Evolutionary conservation across 2,797 vertebrate species (phyloP).

Genomic region (Onychomys arenicola): DNA sequence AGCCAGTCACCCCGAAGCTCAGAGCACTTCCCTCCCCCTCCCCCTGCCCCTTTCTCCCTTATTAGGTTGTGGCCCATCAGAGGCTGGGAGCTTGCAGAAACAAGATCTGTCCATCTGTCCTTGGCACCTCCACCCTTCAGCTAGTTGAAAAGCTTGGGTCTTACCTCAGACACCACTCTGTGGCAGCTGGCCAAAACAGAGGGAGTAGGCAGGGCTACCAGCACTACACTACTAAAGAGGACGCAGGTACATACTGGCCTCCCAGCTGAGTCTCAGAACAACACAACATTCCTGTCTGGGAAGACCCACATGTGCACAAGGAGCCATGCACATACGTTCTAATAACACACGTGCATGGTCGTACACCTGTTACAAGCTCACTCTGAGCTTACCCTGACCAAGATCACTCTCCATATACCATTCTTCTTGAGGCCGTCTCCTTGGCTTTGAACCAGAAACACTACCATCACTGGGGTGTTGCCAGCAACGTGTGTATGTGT

Average conservation of each 20-base stretch:
- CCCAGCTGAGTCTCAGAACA: neutral
- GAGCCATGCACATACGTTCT: neutral
- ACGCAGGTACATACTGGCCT: neutral
- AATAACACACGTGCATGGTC: neutral
- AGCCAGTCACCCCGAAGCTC: neutral
- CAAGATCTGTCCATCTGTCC: neutral
- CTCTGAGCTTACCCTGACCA: neutral
- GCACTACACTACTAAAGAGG: neutral
- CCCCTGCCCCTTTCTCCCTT: neutral
- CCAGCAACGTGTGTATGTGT: neutral
- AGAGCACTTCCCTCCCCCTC: neutral
- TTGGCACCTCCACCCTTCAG: neutral
- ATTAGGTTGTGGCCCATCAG: fast-evolving
- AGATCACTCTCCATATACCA: neutral
- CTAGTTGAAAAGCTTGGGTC: neutral
- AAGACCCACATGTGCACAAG: neutral
- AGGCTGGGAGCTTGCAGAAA: neutral
- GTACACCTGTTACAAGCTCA: neutral
- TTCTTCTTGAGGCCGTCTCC: neutral
- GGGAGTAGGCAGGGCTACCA: neutral
- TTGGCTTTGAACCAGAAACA: neutral
- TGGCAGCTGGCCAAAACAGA: neutral
- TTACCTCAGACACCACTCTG: neutral
- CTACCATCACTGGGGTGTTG: neutral
- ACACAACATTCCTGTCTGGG: neutral